Evolutionary conservation across 2,888 invertebrate genomes (phyloP), one percentile per base, ranked within the genome.

Genomic region (Quadroppia sp.): DNA sequence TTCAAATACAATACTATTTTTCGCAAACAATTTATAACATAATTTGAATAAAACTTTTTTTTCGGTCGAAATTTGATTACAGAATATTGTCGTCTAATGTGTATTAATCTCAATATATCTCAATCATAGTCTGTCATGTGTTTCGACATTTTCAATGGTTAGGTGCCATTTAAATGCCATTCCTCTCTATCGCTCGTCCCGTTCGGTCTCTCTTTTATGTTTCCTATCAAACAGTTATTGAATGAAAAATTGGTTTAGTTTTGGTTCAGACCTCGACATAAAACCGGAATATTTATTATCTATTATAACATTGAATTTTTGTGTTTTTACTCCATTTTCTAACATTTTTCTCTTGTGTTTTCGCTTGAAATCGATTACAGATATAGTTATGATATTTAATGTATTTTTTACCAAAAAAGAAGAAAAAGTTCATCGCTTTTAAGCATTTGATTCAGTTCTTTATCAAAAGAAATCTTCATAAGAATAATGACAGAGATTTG

Each of bases 221-320:
- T 36, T 61, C 32, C 3, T 23, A 23, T 61, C 25, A 25, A 25
- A 6, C 7, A 67, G 25, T 25, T 67, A 42, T 67, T 67, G 40
- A 67, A 42, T 67, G 67, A 67, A 42, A 67, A 67, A 67, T 67
- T 67, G 67, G 42, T 67, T 67, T 67, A 67, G 67, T 67, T 67
- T 67, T 67, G 67, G 67, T 67, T 67, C 67, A 67, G 42, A 67
- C 23, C 36, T 67, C 42, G 42, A 25, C 67, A 40, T 42, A 67
- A 64, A 67, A 67, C 40, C 42, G 42, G 67, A 42, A 67, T 67
- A 67, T 67, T 67, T 67, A 67, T 67, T 40, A 67, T 15, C 42
- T 23, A 42, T 23, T 32, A 23, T 36, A 25, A 40, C 32, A 67
- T 11, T 36, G 42, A 67, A 67, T 32, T 61, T 61, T 30, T 61